These are phyloP conservation scores for Minunthozetes semirufus DNA, from an alignment of 2,888 invertebrate species.

Conservation along the genomic window DNA sequence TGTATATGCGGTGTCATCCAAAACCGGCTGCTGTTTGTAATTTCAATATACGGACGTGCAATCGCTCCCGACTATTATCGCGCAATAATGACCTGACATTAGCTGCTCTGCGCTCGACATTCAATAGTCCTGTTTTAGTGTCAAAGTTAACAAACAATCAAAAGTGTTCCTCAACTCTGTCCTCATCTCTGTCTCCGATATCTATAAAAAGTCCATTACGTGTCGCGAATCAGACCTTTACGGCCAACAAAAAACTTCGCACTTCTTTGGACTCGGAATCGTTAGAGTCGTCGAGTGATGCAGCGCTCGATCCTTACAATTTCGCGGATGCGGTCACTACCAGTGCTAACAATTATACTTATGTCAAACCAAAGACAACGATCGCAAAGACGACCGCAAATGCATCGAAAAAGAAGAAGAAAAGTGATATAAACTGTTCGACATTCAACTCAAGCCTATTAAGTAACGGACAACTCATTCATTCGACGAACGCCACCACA, in stretches of 20 bases:
- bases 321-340: not conserved
- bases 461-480: slow-evolving; percentile 6
- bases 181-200: not conserved
- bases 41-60: slow-evolving; percentile 21
- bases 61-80: not conserved
- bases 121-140: slow-evolving; percentile 1
- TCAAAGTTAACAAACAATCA: slow-evolving; percentile 3
- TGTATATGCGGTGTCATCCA: slow-evolving; percentile 32
- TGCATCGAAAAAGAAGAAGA: slow-evolving; percentile 3
- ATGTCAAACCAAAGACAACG: slow-evolving; percentile 10
- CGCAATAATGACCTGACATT: not conserved
- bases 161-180: slow-evolving; percentile 4
- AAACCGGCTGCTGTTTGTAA: slow-evolving; percentile 35
- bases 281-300: not conserved
- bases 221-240: not conserved
- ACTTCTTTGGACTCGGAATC: not conserved
- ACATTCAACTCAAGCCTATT: not conserved
- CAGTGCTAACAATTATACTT: slow-evolving; percentile 3
- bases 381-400: not conserved
- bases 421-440: not conserved
- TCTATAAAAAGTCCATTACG: slow-evolving; percentile 2
- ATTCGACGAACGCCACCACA: not conserved
- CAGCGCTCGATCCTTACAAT: not conserved
- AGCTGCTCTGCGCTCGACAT: not conserved
- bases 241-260: not conserved